A percentile compares a stretch with the other conserved stretches of the same genome.
These are phyloP conservation scores for Bombus difficillimus DNA, from an alignment of 1,140 invertebrate genomes.

Conservation along the genomic window DNA sequence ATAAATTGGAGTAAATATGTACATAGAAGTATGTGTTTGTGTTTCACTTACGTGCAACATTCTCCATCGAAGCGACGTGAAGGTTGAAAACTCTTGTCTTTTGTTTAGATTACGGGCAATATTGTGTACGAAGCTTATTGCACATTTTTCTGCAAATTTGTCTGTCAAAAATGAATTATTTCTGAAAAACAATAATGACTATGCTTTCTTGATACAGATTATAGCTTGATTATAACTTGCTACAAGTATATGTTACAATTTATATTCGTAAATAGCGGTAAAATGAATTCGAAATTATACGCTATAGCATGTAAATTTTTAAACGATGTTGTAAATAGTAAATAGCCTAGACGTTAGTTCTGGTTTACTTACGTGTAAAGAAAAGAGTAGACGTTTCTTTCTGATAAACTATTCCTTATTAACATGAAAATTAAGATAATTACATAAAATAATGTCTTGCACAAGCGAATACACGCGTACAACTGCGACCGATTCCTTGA, in stretches of 20 bases:
- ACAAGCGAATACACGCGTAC: too few species aligned
- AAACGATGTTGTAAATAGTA: not conserved
- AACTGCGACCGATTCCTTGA: too few species aligned
- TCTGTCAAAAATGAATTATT: not conserved
- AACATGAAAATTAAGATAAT: not conserved
- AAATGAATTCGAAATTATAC: too few species aligned
- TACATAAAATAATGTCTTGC: not conserved
- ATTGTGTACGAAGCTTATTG: not conserved
- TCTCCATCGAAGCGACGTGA: not conserved
- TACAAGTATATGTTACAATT: not conserved
- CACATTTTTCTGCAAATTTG: not conserved
- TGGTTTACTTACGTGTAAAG: not conserved
- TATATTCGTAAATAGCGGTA: not conserved
- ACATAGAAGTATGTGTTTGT: not conserved
- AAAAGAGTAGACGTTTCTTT: not conserved
- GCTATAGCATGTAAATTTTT: not conserved
- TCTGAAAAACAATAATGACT: not conserved
- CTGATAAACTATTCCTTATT: not conserved
- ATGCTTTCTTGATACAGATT: not conserved
- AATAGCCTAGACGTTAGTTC: not conserved
- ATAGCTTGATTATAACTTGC: not conserved
- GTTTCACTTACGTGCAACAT: slow-evolving; percentile 3
- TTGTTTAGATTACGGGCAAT: not conserved
- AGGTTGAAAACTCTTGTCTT: not conserved
- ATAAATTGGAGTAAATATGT: not conserved